phyloP scores from a whole-genome alignment of 1,140 invertebrate species.

The Vanessa atalanta region DNA sequence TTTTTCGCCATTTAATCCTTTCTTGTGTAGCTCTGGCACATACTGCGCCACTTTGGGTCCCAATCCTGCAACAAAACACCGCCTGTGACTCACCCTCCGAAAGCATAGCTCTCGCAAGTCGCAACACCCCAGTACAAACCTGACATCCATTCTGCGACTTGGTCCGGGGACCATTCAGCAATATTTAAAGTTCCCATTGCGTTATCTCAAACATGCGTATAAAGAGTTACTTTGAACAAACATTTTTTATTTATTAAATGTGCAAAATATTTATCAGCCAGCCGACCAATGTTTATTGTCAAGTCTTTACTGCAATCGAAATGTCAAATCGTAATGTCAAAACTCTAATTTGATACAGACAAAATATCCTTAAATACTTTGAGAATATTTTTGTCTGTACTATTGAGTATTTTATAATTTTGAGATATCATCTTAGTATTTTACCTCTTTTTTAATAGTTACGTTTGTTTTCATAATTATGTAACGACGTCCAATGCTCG shows the following conservation, averaged over 20 bases:
- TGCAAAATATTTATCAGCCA: slow-evolving; percentile 22
- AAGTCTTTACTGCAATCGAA: slow-evolving; percentile 25
- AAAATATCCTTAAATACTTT: not conserved
- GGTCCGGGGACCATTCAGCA: slow-evolving; percentile 95
- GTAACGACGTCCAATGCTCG: too few species aligned
- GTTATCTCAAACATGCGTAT: slow-evolving; percentile 28
- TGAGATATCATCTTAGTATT: too few species aligned
- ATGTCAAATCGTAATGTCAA: slow-evolving; percentile 28
- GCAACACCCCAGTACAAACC: slow-evolving; percentile 74
- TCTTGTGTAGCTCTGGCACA: slow-evolving; percentile 89
- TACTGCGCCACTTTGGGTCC: slow-evolving; percentile 91
- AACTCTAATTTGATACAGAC: not conserved
- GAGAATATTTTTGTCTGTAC: too few species aligned
- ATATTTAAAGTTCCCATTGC: slow-evolving; percentile 91
- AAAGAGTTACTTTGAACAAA: slow-evolving; percentile 22
- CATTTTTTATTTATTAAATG: slow-evolving; percentile 35
- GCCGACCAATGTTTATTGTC: slow-evolving; percentile 38
- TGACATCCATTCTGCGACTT: slow-evolving; percentile 96
- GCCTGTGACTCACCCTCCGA: slow-evolving; percentile 55
- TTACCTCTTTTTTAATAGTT: too few species aligned
- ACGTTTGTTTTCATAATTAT: too few species aligned
- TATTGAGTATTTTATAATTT: too few species aligned
- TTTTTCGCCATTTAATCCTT: slow-evolving; percentile 90
- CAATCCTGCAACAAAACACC: slow-evolving; percentile 83
- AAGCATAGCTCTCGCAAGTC: slow-evolving; percentile 32